Percentiles rank a stretch among this genome's conserved stretches.
These are phyloP conservation scores for Melolontha melolontha DNA, from an alignment of 2,888 invertebrate genomes.

Conservation along the genomic window DNA sequence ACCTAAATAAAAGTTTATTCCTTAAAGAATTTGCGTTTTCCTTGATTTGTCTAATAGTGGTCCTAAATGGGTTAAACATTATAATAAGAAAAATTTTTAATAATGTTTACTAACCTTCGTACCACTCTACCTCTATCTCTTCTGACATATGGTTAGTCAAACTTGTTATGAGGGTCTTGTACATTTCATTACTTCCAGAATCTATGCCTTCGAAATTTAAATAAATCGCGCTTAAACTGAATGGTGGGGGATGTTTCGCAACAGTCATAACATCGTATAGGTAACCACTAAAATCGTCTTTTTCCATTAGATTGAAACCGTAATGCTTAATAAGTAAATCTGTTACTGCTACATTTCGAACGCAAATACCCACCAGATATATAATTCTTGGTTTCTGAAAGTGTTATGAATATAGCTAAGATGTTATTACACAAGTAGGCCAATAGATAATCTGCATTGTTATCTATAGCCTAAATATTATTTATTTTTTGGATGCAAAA, in stretches of 20 bases:
- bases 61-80: too few species aligned
- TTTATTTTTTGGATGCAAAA: too few species aligned
- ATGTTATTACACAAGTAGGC: too few species aligned
- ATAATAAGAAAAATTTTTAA: too few species aligned
- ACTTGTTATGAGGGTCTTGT: constrained; percentile 46
- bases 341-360: constrained; percentile 13
- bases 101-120: constrained; percentile 49
- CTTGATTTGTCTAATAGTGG: too few species aligned
- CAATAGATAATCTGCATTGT: too few species aligned
- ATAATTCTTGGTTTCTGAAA: constrained; percentile 59
- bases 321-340: constrained; percentile 28
- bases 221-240: constrained; percentile 57
- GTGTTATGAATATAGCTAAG: too few species aligned
- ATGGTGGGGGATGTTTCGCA: constrained; percentile 49
- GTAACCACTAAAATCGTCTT: constrained; percentile 56
- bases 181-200: constrained; percentile 28
- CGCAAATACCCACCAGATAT: constrained; percentile 55
- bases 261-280: constrained; percentile 53
- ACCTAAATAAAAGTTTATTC: too few species aligned
- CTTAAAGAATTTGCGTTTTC: too few species aligned
- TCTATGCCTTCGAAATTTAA: constrained; percentile 60
- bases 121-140: constrained; percentile 53
- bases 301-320: constrained; percentile 20
- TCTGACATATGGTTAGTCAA: constrained; percentile 53
- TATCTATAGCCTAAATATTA: too few species aligned